Evolutionary conservation across 2,888 invertebrate species (phyloP).

Genomic region (Lepidocyrtoides sp.): DNA sequence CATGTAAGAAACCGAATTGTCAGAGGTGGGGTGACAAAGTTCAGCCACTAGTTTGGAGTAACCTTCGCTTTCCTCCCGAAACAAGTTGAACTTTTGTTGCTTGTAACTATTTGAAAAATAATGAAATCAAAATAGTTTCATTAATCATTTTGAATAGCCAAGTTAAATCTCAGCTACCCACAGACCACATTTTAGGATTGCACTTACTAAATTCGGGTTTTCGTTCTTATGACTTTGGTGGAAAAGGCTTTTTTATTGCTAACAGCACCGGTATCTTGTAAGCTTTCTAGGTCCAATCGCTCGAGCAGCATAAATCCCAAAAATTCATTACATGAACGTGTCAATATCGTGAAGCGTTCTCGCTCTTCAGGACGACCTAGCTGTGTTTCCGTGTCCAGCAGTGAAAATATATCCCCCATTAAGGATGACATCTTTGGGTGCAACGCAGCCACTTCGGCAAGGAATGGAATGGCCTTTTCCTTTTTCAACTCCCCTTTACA

Average conservation of each 20-base stretch:
- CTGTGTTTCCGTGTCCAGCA: constrained; percentile 79
- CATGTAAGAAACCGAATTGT: constrained; percentile 90
- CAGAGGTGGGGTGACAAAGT: constrained; percentile 93
- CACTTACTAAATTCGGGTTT: constrained; percentile 98
- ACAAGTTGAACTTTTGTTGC: constrained; percentile 99
- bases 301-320: constrained; percentile 96
- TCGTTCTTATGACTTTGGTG: constrained; percentile 98
- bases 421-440: constrained; percentile 71
- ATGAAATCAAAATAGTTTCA: neutral
- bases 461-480: constrained; percentile 91
- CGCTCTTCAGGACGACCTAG: constrained; percentile 65
- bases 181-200: neutral
- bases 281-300: constrained; percentile 96
- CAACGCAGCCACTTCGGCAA: constrained; percentile 92
- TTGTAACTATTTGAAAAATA: constrained; percentile 94
- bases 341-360: constrained; percentile 79
- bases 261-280: constrained; percentile 96
- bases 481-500: constrained; percentile 92
- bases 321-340: constrained; percentile 67
- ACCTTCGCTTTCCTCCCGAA: constrained; percentile 99
- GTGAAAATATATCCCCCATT: constrained; percentile 79
- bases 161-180: neutral
- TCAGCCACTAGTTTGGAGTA: constrained; percentile 98
- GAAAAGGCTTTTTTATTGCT: constrained; percentile 94
- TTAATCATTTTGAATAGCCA: too few relatives aligned